Conservation (phyloP, 2,113 vertebrate species). For the Cololabis saira region DNA sequence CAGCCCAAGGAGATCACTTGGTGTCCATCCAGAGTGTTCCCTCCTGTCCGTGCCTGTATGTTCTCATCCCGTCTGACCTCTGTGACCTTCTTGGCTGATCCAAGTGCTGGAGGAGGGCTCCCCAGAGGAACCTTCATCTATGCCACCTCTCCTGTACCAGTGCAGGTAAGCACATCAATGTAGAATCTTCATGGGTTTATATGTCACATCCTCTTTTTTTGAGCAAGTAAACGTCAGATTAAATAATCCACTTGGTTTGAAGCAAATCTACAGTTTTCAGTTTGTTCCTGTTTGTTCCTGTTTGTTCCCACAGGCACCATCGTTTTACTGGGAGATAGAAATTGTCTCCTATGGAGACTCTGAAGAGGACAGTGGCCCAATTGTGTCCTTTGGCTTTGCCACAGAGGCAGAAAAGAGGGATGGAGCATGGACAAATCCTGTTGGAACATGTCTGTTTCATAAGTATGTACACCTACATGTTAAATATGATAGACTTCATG, state of each 20-base stretch:
- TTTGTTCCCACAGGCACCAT: constrained; percentile 86
- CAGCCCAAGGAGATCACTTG: constrained; percentile 97
- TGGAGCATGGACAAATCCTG: constrained; percentile 98
- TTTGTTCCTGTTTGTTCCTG: not conserved
- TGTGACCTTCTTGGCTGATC: constrained; percentile 96
- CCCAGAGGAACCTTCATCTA: constrained; percentile 97
- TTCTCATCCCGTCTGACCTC: constrained; percentile 95
- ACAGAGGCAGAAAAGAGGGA: constrained; percentile 97
- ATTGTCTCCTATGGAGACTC: constrained; percentile 97
- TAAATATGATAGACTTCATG: not conserved
- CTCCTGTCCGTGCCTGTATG: constrained; percentile 97
- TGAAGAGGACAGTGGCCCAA: constrained; percentile 96
- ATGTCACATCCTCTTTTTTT: too few relatives aligned
- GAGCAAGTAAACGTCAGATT: not conserved
- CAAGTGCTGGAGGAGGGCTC: constrained; percentile 94
- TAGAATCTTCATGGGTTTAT: too few relatives aligned
- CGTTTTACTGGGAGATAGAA: constrained; percentile 99
- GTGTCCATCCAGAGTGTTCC: constrained; percentile 94
- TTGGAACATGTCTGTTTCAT: constrained; percentile 97
- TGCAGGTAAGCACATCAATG: constrained; percentile 84
- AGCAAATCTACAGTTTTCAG: not conserved
- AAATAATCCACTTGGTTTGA: not conserved
- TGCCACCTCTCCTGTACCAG: constrained; percentile 91
- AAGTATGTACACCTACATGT: constrained; percentile 83
- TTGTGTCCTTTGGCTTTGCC: constrained; percentile 97